Percentiles rank a stretch among this genome's conserved stretches.
Conservation (phyloP, 2,113 vertebrate genomes). For the Pitta sordida region DNA sequence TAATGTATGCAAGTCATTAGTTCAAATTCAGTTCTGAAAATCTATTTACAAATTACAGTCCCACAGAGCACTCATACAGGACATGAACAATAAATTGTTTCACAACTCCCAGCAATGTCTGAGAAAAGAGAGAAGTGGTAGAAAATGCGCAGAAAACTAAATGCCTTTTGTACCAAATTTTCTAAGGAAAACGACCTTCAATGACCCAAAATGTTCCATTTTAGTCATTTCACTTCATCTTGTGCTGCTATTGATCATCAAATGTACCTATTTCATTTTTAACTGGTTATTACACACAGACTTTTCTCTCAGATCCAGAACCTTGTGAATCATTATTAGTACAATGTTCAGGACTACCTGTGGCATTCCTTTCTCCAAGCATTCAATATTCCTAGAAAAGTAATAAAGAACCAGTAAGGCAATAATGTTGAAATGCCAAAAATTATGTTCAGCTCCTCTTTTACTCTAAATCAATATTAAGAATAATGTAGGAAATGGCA, state of each 20-base stretch:
- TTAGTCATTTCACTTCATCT: not conserved
- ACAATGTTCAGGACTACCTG: not conserved
- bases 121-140: not conserved
- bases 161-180: not conserved
- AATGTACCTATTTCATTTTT: not conserved
- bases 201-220: not conserved
- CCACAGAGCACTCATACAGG: not conserved
- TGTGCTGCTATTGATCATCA: not conserved
- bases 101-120: not conserved
- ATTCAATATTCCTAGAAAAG: not conserved
- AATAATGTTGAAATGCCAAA: not conserved
- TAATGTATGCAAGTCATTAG: not conserved
- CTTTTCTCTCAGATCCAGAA: not conserved
- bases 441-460: not conserved
- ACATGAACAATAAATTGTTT: not conserved
- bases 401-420: not conserved
- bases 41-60: not conserved
- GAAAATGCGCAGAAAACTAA: not conserved
- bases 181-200: not conserved
- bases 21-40: not conserved
- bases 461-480: conserved; percentile 1
- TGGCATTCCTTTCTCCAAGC: not conserved
- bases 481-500: not conserved
- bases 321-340: not conserved
- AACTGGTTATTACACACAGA: not conserved